Base-by-base conservation (phyloP, 2,113 vertebrate genomes). In the Collichthys lucidus region DNA sequence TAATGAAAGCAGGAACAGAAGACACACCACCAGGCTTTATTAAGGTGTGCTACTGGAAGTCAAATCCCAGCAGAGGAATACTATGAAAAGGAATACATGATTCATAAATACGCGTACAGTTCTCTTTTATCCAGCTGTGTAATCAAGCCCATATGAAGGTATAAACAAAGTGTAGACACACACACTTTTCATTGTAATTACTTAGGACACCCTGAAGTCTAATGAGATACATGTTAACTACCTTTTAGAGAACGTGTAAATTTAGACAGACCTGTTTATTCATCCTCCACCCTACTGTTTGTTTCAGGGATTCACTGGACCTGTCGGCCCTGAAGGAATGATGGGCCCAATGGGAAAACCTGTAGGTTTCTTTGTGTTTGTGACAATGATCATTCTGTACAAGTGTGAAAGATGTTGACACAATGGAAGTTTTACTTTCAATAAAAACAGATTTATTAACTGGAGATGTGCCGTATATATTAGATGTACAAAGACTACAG, bases 271-370 rank as follows among this genome's bases (percentile, higher is more conserved):
- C 8, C 3, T 44, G 7, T 77, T 52, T 24, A n/a, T 40, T 73
- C 20, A 72, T 73, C 7, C 77, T 84, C 82, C 77, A 29, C 11
- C 69, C 68, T 59, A 0, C 74, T 91, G 59, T 92, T 82, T 66
- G 77, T 95, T 94, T 82, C 91, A 99, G 98, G 98, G 98, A 90
- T 95, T 95, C 71, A 90, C 94, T 82, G 98, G 98, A 85, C 96
- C 96, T 46, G 80, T 95, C 15, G 98, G 98, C 81, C 96, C 95
- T 87, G 95, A 94, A 91, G 98, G 98, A 70, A 91, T 95, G 86
- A 96, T 96, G 22, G 98, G 98, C 16, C 96, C 97, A 59, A 55
- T 91, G 47, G 98, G 98, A 80, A 96, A 93, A 92, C 95, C 94
- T 84, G 98, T 99, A 96, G 88, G 97, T 97, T 73, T 77, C 26